Conservation (phyloP, 2,797 vertebrate species). For the Amblyraja radiata region DNA sequence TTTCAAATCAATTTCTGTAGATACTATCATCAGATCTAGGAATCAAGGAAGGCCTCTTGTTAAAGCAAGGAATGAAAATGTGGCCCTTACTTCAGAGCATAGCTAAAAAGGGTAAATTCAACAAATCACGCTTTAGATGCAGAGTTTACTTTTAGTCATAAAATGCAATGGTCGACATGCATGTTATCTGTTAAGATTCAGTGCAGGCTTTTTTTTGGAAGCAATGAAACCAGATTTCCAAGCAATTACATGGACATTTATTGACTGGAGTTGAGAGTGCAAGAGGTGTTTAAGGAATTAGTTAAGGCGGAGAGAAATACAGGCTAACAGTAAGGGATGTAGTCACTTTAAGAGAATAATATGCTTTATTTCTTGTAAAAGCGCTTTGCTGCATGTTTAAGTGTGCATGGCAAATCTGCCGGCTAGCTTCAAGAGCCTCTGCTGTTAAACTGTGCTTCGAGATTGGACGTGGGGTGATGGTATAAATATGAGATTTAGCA, state of each 20-base stretch:
- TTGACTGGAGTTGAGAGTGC: not conserved
- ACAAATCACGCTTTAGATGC: not conserved
- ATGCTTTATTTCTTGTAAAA: slow-evolving; percentile 10
- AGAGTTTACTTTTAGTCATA: not conserved
- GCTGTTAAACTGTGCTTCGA: not conserved
- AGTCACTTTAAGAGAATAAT: not conserved
- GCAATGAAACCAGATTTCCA: not conserved
- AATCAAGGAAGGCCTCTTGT: not conserved
- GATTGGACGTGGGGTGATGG: not conserved
- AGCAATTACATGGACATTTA: not conserved
- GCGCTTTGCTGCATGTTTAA: not conserved
- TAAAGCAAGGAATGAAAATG: not conserved
- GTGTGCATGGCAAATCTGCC: slow-evolving; percentile 28
- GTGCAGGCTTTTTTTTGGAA: not conserved
- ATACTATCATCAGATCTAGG: not conserved
- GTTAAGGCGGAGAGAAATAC: not conserved
- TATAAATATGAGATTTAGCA: not conserved
- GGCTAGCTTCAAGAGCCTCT: not conserved
- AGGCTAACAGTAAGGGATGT: not conserved
- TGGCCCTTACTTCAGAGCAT: not conserved
- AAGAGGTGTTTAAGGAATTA: not conserved
- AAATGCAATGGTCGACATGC: not conserved
- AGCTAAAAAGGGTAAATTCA: not conserved
- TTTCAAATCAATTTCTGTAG: not conserved
- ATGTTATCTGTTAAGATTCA: not conserved